phyloP scores from a whole-genome alignment of 2,797 vertebrate genomes.

The Triplophysa bombifrons region DNA sequence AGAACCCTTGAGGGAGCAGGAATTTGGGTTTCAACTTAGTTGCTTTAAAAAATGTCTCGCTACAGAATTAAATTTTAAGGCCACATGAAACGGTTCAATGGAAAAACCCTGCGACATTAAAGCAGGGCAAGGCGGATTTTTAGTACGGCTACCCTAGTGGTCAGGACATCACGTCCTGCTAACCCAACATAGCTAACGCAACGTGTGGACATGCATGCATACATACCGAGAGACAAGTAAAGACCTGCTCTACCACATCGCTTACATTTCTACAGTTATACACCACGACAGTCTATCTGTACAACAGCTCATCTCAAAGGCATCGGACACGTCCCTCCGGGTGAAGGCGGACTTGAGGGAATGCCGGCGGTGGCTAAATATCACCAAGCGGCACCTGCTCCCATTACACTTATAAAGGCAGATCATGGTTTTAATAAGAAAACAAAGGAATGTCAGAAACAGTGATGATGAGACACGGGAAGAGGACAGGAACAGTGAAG shows the following conservation, averaged over 20 bases:
- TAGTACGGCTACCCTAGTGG: conserved; percentile 48
- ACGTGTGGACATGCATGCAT: conserved; percentile 1
- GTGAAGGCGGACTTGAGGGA: conserved; percentile 27
- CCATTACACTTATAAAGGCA: conserved; percentile 68
- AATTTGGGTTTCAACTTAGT: conserved; percentile 20
- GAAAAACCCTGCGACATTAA: conserved; percentile 37
- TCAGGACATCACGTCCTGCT: neutral
- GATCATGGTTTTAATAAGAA: conserved; percentile 61
- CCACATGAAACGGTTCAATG: conserved; percentile 56
- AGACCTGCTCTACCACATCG: conserved; percentile 17
- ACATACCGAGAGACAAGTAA: neutral
- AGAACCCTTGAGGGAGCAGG: conserved; percentile 2
- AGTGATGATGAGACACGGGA: conserved; percentile 26
- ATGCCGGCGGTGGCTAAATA: conserved; percentile 40
- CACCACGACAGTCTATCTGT: conserved; percentile 26
- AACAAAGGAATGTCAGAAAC: conserved; percentile 31
- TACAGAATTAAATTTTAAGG: conserved; percentile 66
- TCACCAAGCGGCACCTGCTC: conserved; percentile 31
- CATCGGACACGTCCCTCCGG: conserved; percentile 26
- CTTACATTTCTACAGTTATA: conserved; percentile 30
- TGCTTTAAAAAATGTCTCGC: conserved; percentile 50
- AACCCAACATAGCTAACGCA: conserved; percentile 22
- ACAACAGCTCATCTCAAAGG: conserved; percentile 44
- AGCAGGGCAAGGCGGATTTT: conserved; percentile 43
- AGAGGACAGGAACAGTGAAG: conserved; percentile 48